A percentile compares a stretch with the other conserved stretches of the same genome.
Evolutionary conservation across 1,140 invertebrate species (phyloP).

Genomic region (Pseudobourletiella spinata): DNA sequence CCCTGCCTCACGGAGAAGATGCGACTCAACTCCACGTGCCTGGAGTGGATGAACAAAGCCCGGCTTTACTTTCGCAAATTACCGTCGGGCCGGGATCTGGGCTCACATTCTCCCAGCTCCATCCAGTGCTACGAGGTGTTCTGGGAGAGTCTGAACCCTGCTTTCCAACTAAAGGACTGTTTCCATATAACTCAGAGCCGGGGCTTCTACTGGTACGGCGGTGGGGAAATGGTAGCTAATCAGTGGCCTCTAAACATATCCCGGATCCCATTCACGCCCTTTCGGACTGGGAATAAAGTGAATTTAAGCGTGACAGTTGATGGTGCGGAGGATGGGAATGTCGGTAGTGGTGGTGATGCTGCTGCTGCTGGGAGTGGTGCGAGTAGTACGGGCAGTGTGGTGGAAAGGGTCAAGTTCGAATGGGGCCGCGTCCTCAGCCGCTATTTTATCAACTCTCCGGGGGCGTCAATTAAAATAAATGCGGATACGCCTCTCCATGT

Average conservation of each 20-base stretch:
- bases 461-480: conserved; percentile 66
- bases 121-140: conserved; percentile 64
- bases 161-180: conserved; percentile 65
- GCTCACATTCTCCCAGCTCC: background rate
- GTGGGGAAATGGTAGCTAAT: conserved; percentile 62
- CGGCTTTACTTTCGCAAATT: conserved; percentile 55
- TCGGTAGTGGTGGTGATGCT: background rate
- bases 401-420: too few species aligned
- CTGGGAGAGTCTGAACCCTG: conserved; percentile 60
- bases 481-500: conserved; percentile 67
- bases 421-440: conserved; percentile 71
- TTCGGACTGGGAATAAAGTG: conserved; percentile 61
- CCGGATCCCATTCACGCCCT: conserved; percentile 60
- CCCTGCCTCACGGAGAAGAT: conserved; percentile 55
- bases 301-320: conserved; percentile 42
- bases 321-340: background rate
- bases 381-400: too few species aligned
- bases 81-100: background rate
- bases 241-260: conserved; percentile 69
- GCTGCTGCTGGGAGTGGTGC: too few species aligned
- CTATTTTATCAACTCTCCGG: conserved; percentile 76
- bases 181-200: conserved; percentile 53
- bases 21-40: conserved; percentile 50
- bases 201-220: conserved; percentile 45
- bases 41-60: conserved; percentile 68